Conservation (phyloP, 2,797 vertebrate genomes). For the Hippopotamyrus pictus region DNA sequence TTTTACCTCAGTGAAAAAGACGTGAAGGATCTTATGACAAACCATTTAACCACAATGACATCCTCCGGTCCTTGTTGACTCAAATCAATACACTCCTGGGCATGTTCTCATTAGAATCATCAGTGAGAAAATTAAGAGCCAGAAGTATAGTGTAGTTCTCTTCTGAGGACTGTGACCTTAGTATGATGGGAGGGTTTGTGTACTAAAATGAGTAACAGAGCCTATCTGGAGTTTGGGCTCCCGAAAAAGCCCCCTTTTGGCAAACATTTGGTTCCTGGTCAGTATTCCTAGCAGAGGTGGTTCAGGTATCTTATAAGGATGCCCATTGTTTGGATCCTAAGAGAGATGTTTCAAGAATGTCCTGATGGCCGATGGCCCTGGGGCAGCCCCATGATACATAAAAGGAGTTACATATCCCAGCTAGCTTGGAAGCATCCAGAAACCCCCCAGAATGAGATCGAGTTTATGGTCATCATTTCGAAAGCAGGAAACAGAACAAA, state of each 20-base stretch:
- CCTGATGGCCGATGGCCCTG: background rate
- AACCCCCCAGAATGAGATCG: background rate
- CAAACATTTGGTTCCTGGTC: background rate
- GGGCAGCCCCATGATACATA: background rate
- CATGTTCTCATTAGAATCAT: background rate
- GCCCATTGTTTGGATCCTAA: background rate
- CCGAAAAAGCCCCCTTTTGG: background rate
- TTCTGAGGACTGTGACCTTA: background rate
- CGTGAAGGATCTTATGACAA: background rate
- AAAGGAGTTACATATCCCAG: background rate
- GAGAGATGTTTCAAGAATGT: background rate
- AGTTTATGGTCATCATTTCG: background rate
- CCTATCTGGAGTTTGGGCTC: background rate
- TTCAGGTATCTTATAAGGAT: background rate
- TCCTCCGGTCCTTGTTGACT: background rate
- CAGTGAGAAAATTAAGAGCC: background rate
- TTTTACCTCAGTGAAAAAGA: background rate
- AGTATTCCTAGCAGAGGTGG: background rate
- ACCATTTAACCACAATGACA: background rate
- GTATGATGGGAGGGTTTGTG: background rate
- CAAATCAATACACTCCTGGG: conserved; percentile 1
- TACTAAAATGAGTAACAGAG: background rate
- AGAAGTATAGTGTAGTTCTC: background rate
- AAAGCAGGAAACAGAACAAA: background rate
- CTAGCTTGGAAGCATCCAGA: background rate